phyloP scores from a whole-genome alignment of 2,888 invertebrate genomes.

The Tryphoninae sp. region DNA sequence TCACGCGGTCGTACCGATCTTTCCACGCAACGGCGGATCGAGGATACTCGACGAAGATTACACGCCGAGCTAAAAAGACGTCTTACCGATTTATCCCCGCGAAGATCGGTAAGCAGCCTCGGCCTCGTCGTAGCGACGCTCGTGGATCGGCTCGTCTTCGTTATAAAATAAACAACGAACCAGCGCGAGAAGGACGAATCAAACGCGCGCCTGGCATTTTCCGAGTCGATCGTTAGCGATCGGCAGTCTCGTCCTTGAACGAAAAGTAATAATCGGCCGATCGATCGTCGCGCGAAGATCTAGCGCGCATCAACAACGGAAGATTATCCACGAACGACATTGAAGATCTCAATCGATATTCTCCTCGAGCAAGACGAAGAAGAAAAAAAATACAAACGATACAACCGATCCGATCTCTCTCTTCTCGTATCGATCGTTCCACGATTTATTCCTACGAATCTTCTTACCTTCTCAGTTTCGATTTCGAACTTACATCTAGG shows the following conservation, averaged over 20 bases:
- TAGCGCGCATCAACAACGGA: background rate
- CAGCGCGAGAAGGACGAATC: conserved; percentile 19
- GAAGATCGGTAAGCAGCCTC: conserved; percentile 43
- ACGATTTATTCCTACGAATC: background rate
- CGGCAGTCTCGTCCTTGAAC: conserved; percentile 25
- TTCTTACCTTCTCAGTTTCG: background rate
- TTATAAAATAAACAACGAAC: background rate
- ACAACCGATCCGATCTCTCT: background rate
- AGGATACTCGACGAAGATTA: conserved; percentile 12
- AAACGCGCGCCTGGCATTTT: conserved; percentile 21
- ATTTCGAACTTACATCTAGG: background rate
- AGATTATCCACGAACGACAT: background rate
- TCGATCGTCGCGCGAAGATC: background rate
- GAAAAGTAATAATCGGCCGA: background rate
- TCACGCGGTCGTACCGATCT: conserved; percentile 37
- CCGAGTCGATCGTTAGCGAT: conserved; percentile 7
- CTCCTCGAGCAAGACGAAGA: background rate
- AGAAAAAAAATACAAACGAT: background rate
- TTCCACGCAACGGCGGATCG: conserved; percentile 16
- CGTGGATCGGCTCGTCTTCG: conserved; percentile 18
- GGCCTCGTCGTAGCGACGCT: conserved; percentile 37
- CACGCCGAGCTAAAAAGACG: background rate
- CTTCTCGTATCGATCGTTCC: background rate
- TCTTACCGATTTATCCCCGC: conserved; percentile 27
- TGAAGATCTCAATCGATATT: conserved; percentile 10